Evolutionary conservation across 1,140 invertebrate genomes (phyloP), one percentile per base, ranked within the genome.

Genomic region (Leptinotarsa defecta): DNA sequence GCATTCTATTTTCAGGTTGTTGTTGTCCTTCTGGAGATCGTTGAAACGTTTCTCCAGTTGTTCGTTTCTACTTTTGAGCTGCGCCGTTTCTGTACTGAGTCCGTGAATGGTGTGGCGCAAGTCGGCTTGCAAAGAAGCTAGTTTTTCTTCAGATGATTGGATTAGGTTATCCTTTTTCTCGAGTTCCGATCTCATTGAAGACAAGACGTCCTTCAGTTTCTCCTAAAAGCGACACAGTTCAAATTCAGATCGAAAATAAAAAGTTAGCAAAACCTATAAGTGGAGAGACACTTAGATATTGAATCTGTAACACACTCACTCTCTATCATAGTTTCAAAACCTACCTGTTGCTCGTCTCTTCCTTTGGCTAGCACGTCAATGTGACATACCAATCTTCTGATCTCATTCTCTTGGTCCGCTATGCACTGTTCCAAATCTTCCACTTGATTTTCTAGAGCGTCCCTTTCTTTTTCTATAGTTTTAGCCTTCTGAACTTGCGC

Each of bases 321-420:
- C 3, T 3, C 34, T 43, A 43, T 43, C 8, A 48, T 62, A 43
- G 8, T 43, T 43, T 43, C 2, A 11, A 27, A 43, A 43, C 34
- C 77, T 82, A 83, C 82, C 81, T 85, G 80, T 74, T 83, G 80
- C 20, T 82, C 68, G 24, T 85, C 83, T 17, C 77, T 74, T 13
- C 79, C 80, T 69, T 82, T 73, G 15, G 85, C 77, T 65, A 85
- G 68, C 48, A 79, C 75, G 57, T 85, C 83, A 13, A 85, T 81
- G 43, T 85, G 83, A 27, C 73, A 76, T 1, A 83, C 81, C 11
- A 86, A 76, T 68, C 80, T 68, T 71, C 78, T 80, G 22, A 85
- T 85, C 78, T 86, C 85, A 34, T 84, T 79, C 57, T 85, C 85
- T 74, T 86, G 84, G 34, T 85, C 82, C 3, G 80, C 78, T 34